Conservation (phyloP, 2,113 vertebrate genomes). For the Emberiza fucata region DNA sequence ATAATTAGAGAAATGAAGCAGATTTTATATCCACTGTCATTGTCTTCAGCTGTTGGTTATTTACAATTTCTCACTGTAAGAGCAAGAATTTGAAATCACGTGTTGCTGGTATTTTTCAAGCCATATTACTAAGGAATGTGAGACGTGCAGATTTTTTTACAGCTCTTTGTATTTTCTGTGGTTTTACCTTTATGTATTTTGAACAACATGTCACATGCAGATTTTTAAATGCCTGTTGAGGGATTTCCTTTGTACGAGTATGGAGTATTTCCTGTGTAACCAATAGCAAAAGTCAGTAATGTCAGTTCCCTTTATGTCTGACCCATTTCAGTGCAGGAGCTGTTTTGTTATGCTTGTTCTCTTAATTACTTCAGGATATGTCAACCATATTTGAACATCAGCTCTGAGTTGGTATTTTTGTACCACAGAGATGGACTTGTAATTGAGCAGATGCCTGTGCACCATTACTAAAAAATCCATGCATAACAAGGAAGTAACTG, state of each 20-base stretch:
- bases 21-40: not conserved
- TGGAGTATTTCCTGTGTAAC: not conserved
- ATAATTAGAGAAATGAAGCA: not conserved
- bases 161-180: fast-evolving
- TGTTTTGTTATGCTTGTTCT: not conserved
- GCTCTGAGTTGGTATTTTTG: not conserved
- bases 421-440: not conserved
- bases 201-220: fast-evolving
- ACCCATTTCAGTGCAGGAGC: not conserved
- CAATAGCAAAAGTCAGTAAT: fast-evolving
- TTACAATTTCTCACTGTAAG: not conserved
- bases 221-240: not conserved
- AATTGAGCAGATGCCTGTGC: not conserved
- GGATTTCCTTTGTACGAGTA: not conserved
- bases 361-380: not conserved
- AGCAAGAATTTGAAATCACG: not conserved
- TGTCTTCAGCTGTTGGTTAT: not conserved
- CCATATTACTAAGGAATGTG: not conserved
- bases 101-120: not conserved
- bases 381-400: not conserved
- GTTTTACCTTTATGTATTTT: not conserved
- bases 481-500: not conserved
- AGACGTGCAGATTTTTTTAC: not conserved
- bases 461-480: not conserved
- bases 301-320: not conserved